These are phyloP conservation scores for Megastigmus dorsalis DNA, from an alignment of 2,888 invertebrate genomes.

Conservation along the genomic window DNA sequence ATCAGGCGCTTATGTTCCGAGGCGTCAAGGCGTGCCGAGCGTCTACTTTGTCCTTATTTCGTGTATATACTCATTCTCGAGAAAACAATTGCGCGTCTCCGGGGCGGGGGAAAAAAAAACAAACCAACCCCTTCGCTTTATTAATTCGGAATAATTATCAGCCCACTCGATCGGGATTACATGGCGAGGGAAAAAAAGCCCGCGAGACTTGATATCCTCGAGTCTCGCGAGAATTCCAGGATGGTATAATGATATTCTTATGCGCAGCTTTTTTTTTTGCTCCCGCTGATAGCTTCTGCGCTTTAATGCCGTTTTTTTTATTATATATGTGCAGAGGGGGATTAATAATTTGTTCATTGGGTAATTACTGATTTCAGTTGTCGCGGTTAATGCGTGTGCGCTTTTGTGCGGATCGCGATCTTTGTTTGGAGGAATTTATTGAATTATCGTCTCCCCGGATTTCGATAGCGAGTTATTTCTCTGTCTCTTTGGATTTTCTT, in stretches of 20 bases:
- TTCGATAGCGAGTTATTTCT: too few species aligned
- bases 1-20: too few species aligned
- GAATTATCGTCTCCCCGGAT: too few species aligned
- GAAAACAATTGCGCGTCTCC: conserved; percentile 18
- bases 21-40: conserved; percentile 29
- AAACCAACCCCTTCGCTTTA: background rate
- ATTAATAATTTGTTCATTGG: conserved; percentile 40
- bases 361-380: conserved; percentile 37
- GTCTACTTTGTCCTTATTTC: conserved; percentile 7
- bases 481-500: too few species aligned
- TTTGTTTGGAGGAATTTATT: too few species aligned
- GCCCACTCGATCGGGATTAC: background rate
- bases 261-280: background rate
- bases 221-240: conserved; percentile 33
- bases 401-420: too few species aligned
- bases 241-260: background rate
- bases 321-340: background rate
- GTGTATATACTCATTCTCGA: background rate
- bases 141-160: conserved; percentile 40
- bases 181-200: too few species aligned
- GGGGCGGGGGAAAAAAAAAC: background rate
- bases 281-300: background rate
- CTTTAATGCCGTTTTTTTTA: conserved; percentile 20
- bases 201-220: background rate
- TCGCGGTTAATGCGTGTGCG: conserved; percentile 1